Evolutionary conservation across 2,888 invertebrate genomes (phyloP).

Genomic region (Pollenia amentaria): DNA sequence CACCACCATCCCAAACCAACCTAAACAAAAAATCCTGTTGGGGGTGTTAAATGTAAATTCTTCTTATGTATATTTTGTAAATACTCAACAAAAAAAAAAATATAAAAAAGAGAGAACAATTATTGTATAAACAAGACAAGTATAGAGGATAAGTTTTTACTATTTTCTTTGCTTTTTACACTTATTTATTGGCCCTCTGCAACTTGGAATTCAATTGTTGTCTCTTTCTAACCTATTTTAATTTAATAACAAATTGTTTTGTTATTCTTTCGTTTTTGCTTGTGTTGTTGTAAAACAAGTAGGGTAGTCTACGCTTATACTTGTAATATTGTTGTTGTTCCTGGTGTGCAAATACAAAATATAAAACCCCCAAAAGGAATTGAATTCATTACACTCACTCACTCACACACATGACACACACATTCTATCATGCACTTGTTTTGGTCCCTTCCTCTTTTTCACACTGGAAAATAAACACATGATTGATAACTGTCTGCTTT

Average conservation of each 20-base stretch:
- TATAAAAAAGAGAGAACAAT: constrained; percentile 6
- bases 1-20: constrained; percentile 27
- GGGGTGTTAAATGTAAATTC: constrained; percentile 51
- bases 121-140: constrained; percentile 24
- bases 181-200: neutral
- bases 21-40: neutral
- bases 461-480: constrained; percentile 45
- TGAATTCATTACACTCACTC: constrained; percentile 39
- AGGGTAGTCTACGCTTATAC: constrained; percentile 34
- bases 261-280: constrained; percentile 3
- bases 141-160: constrained; percentile 4
- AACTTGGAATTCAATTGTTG: neutral
- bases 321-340: constrained; percentile 43
- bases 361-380: constrained; percentile 57
- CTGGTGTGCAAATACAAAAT: constrained; percentile 28
- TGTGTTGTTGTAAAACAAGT: constrained; percentile 19
- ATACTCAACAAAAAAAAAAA: neutral
- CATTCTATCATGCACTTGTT: constrained; percentile 33
- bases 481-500: constrained; percentile 69
- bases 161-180: constrained; percentile 3
- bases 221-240: constrained; percentile 52
- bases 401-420: neutral
- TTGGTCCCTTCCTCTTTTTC: constrained; percentile 59
- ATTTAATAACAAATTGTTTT: constrained; percentile 49
- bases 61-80: constrained; percentile 4